Evolutionary conservation across 2,113 vertebrate species (phyloP).

Genomic region (Pelobates fuscus): DNA sequence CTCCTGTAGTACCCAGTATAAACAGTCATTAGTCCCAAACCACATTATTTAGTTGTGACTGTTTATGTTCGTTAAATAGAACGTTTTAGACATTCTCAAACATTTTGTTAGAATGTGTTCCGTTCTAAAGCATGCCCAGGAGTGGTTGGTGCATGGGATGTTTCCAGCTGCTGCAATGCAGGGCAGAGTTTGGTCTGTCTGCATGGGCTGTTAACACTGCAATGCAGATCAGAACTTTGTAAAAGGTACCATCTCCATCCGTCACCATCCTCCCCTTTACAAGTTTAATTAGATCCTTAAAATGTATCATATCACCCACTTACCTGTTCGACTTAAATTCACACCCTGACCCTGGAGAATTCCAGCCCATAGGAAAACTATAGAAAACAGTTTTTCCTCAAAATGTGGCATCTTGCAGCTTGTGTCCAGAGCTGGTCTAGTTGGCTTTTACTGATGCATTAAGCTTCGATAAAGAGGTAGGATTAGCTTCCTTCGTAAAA

Average conservation of each 20-base stretch:
- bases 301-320: neutral
- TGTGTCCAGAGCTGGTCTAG: constrained; percentile 19
- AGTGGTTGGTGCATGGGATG: constrained; percentile 35
- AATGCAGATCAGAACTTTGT: constrained; percentile 37
- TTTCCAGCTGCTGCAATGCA: constrained; percentile 27
- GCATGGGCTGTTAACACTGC: constrained; percentile 30
- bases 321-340: constrained; percentile 15
- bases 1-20: too few relatives aligned
- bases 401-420: constrained; percentile 15
- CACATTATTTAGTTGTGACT: too few relatives aligned
- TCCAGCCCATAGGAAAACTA: constrained; percentile 23
- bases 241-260: neutral
- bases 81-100: too few relatives aligned
- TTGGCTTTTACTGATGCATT: constrained; percentile 15
- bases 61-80: too few relatives aligned
- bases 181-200: constrained; percentile 35
- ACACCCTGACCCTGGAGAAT: neutral
- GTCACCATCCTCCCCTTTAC: neutral
- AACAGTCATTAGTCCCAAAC: neutral
- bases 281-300: neutral
- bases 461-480: constrained; percentile 23
- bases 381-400: constrained; percentile 4
- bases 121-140: neutral
- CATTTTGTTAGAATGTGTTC: too few relatives aligned
- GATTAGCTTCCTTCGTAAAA: constrained; percentile 19